Conservation (phyloP, 2,797 vertebrate genomes). For the Coendou prehensilis region DNA sequence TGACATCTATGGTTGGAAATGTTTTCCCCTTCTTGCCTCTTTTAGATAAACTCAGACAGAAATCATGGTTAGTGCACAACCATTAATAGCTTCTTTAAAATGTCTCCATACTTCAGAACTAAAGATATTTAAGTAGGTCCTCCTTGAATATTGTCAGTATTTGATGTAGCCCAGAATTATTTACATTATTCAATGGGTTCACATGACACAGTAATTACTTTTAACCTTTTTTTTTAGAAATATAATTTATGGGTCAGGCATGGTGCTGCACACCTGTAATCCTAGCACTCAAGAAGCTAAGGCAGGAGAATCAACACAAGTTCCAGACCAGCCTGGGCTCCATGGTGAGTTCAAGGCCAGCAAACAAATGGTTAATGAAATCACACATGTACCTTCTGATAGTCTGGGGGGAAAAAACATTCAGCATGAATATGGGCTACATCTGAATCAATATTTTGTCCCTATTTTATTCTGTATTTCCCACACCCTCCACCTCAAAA, state of each 20-base stretch:
- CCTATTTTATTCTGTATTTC: neutral
- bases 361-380: neutral
- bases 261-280: neutral
- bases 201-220: neutral
- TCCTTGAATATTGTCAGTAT: slow-evolving; percentile 28
- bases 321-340: neutral
- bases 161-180: neutral
- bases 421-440: neutral
- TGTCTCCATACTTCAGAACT: slow-evolving; percentile 9
- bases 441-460: neutral
- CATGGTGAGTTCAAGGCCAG: neutral
- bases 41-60: slow-evolving; percentile 20
- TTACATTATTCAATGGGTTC: neutral
- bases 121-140: slow-evolving; percentile 2
- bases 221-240: neutral
- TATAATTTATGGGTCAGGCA: neutral
- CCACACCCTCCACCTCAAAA: neutral
- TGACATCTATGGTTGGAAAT: neutral
- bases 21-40: slow-evolving; percentile 40
- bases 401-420: neutral
- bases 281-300: neutral
- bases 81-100: slow-evolving; percentile 46
- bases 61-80: slow-evolving; percentile 7
- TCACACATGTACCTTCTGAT: neutral
- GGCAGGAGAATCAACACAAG: neutral